Evolutionary conservation across 2,888 invertebrate genomes (phyloP).

Genomic region (Latheticus oryzae): DNA sequence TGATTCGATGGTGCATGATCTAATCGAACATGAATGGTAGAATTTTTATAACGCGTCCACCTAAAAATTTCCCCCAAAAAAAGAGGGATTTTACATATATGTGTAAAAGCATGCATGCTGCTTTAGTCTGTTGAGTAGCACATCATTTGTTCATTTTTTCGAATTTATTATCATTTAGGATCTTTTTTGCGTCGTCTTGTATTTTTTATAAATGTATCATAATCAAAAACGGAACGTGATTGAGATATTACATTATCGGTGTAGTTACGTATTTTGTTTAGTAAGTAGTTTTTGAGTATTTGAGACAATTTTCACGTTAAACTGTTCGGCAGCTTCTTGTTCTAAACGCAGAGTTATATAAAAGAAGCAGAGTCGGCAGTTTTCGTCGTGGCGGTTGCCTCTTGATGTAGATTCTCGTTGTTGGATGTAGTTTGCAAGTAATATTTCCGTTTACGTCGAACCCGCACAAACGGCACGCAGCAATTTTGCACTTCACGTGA

Average conservation of each 20-base stretch:
- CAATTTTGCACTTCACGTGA: conserved; percentile 40
- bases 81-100: conserved; percentile 23
- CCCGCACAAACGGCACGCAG: conserved; percentile 42
- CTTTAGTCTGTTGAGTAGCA: conserved; percentile 28
- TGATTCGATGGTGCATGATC: conserved; percentile 39
- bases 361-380: conserved; percentile 21
- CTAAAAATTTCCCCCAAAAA: conserved; percentile 25
- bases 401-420: conserved; percentile 19
- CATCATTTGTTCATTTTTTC: conserved; percentile 30
- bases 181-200: conserved; percentile 18
- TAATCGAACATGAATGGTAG: conserved; percentile 39
- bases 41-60: conserved; percentile 37
- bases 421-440: conserved; percentile 30
- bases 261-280: conserved; percentile 18
- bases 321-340: conserved; percentile 18
- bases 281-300: conserved; percentile 13
- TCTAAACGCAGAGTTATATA: too few species aligned
- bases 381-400: conserved; percentile 18
- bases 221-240: conserved; percentile 11
- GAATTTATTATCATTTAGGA: conserved; percentile 25
- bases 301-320: conserved; percentile 16
- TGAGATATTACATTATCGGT: conserved; percentile 19
- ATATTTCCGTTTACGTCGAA: conserved; percentile 28
- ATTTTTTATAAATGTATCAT: conserved; percentile 21
- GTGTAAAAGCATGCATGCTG: conserved; percentile 31